Base-by-base conservation (phyloP, 1,140 invertebrate species). In the Coenobita brevimanus region DNA sequence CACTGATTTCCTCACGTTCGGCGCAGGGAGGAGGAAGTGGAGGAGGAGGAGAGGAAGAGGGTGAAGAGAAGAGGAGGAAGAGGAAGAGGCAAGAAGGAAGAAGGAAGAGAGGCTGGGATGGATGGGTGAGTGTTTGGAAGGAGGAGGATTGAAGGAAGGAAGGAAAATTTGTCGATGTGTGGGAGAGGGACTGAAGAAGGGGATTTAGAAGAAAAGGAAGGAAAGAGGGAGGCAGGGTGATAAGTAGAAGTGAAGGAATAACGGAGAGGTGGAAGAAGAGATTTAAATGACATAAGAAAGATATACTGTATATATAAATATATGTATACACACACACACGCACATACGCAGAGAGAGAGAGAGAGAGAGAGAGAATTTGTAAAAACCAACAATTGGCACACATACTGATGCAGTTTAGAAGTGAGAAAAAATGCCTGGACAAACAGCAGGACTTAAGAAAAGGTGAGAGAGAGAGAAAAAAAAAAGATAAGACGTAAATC, bases 121-220 rank as follows among this genome's bases (percentile, higher is more conserved):
- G n/a, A n/a, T n/a, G n/a, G n/a, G n/a, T n/a, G n/a, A n/a, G n/a
- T n/a, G n/a, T n/a, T n/a, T n/a, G n/a, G n/a, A n/a, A n/a, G n/a
- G n/a, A n/a, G n/a, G n/a, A n/a, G n/a, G n/a, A n/a, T n/a, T n/a
- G n/a, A 57, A 57, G 10, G 10, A 57, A 57, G n/a, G n/a, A 57
- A 57, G 10, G 54, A 57, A 57, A n/a, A n/a, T 57, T 13, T 10
- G 54, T 10, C 10, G 54, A n/a, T 57, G n/a, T 13, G n/a, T 13
- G 54, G 54, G 54, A 57, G n/a, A 57, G 54, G 54, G 54, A 57
- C n/a, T n/a, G n/a, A 57, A n/a, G 54, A 57, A 57, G n/a, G 54
- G 54, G 54, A 57, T 13, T 57, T 57, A 57, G n/a, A 57, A n/a
- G 54, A n/a, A n/a, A n/a, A n/a, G n/a, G n/a, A 57, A 57, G n/a